Conservation (phyloP, 2,888 invertebrate genomes). For the Pegoplata infirma region DNA sequence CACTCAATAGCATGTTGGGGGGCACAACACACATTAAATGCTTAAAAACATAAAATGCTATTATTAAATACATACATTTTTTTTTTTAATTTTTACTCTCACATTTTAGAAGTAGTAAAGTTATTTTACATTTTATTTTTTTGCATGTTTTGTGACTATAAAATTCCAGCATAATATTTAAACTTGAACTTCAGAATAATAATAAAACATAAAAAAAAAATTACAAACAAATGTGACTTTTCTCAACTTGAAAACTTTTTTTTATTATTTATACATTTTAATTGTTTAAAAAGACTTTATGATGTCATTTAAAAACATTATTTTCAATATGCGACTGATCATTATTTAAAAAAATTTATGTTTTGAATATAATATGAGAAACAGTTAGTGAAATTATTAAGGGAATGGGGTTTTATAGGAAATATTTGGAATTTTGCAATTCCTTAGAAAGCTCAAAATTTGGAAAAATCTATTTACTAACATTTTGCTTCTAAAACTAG, state of each 20-base stretch:
- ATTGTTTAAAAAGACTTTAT: constrained; percentile 45
- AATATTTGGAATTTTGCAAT: too few relatives aligned
- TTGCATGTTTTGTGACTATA: constrained; percentile 43
- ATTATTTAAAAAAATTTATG: too few relatives aligned
- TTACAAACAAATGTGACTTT: constrained; percentile 35
- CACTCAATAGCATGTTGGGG: not conserved
- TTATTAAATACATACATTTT: constrained; percentile 24
- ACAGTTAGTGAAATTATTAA: too few relatives aligned
- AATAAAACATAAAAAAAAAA: constrained; percentile 12
- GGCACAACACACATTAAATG: too few relatives aligned
- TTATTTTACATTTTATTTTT: not conserved
- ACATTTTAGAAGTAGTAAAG: not conserved
- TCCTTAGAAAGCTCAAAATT: too few relatives aligned
- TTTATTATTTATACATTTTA: constrained; percentile 36
- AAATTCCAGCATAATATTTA: constrained; percentile 34
- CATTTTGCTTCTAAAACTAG: too few relatives aligned
- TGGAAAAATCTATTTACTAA: too few relatives aligned
- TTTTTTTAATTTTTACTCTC: too few relatives aligned
- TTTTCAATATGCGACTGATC: not conserved
- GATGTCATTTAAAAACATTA: too few relatives aligned
- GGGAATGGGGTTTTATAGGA: too few relatives aligned
- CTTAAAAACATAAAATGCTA: not conserved
- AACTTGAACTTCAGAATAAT: constrained; percentile 58
- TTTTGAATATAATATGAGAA: too few relatives aligned
- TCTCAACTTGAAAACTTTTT: constrained; percentile 10